Base-by-base conservation (phyloP, 2,888 invertebrate genomes). In the Orchesellides sinensis region DNA sequence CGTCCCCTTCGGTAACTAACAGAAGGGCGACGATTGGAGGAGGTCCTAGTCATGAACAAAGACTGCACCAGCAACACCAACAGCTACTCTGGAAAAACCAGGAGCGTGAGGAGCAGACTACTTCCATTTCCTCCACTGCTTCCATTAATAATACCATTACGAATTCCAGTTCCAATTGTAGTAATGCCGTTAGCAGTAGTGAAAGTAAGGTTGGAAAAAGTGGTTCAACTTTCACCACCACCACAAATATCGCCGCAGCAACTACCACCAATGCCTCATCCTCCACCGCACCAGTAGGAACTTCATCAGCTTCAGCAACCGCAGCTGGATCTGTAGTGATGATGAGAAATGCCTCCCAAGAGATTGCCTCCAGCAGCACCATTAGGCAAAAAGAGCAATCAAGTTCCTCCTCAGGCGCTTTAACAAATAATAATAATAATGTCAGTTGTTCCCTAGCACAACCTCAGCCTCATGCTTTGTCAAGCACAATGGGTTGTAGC, bases 21-120 rank as follows among this genome's bases (percentile, higher is more conserved):
- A 63, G 74, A 29, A 47, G 81, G 45, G 74, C 80, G 0, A 74
- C 81, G 14, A 81, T 81, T 25, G 81, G 68, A 27, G 81, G 52
- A 35, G 74, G 74, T 32, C 81, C 74, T 81, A 72, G 72, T 74
- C 73, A 81, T 8, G 66, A 74, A 63, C 74, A 69, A 74, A 72
- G 73, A 65, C 74, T 59, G 35, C 81, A 81, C 54, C 81, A 81
- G 10, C n/a, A n/a, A n/a, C n/a, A n/a, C n/a, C n/a, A n/a, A n/a
- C n/a, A n/a, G n/a, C n/a, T n/a, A n/a, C n/a, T n/a, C n/a, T n/a
- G n/a, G n/a, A n/a, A n/a, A n/a, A n/a, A n/a, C n/a, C n/a, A 65
- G 21, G 14, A 66, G 17, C 27, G 27, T 23, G 25, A 66, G 47
- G 23, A 47, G 8, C 29, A 32, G 2, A 52, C 27, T 21, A 56